Percentiles rank a stretch among this genome's conserved stretches.
Conservation (phyloP, 2,797 vertebrate genomes). For the Pipistrellus kuhlii region DNA sequence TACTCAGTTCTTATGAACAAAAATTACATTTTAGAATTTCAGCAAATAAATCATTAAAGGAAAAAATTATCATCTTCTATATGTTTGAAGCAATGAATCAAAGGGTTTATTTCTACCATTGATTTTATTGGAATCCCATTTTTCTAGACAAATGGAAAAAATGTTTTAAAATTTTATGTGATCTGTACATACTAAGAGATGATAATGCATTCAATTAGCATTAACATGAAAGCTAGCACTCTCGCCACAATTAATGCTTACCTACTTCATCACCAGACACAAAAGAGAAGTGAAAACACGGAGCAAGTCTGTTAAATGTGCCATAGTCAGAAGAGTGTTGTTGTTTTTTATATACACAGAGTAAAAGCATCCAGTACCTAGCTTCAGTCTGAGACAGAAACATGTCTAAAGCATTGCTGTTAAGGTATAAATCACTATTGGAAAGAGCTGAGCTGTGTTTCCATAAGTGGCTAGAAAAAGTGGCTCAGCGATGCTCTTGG, state of each 20-base stretch:
- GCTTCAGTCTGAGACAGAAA: conserved; percentile 25
- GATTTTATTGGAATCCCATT: conserved; percentile 49
- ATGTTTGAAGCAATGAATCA: neutral
- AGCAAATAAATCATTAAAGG: conserved; percentile 43
- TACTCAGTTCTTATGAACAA: neutral
- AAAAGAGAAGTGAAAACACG: neutral
- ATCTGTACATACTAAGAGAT: conserved; percentile 57
- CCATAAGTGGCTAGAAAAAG: conserved; percentile 3
- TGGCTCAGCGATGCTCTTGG: neutral
- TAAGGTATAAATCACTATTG: conserved; percentile 41
- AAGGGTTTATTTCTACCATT: conserved; percentile 41
- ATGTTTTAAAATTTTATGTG: conserved; percentile 43
- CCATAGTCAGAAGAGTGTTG: neutral
- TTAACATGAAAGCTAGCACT: conserved; percentile 62
- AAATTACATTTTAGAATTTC: conserved; percentile 31
- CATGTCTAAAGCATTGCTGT: neutral
- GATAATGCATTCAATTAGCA: conserved; percentile 55
- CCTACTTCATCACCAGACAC: neutral
- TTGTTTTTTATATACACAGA: neutral
- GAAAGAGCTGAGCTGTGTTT: conserved; percentile 30
- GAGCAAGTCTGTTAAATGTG: neutral
- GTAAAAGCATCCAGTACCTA: conserved; percentile 33
- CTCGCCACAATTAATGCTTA: conserved; percentile 33
- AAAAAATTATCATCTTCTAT: neutral
- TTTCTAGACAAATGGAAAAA: conserved; percentile 65